These are phyloP conservation scores for Deroplatys truncata DNA, from an alignment of 2,888 invertebrate species.

Conservation along the genomic window DNA sequence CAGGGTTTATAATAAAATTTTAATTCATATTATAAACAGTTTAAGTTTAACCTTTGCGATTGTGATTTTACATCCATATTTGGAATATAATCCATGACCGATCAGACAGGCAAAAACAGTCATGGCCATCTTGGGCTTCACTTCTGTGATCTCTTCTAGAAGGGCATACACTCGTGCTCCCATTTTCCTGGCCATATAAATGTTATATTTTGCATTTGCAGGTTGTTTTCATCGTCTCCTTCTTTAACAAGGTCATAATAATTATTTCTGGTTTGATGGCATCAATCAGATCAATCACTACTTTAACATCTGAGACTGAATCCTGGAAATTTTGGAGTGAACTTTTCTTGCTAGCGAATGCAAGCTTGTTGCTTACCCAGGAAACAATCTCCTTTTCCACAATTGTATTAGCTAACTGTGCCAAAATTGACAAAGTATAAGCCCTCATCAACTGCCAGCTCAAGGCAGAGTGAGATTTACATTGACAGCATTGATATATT, in stretches of 20 bases:
- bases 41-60: neutral
- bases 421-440: too few relatives aligned
- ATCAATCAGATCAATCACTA: constrained; percentile 93
- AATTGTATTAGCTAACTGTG: too few relatives aligned
- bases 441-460: too few relatives aligned
- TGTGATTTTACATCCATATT: constrained; percentile 59
- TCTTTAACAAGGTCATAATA: constrained; percentile 84
- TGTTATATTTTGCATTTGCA: constrained; percentile 98
- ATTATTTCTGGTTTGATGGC: constrained; percentile 93
- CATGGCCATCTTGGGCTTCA: constrained; percentile 99
- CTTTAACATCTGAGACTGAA: constrained; percentile 82
- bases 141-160: constrained; percentile 97
- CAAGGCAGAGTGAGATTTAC: constrained; percentile 85
- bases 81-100: constrained; percentile 93
- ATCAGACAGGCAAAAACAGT: constrained; percentile 99
- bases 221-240: constrained; percentile 71
- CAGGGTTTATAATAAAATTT: neutral
- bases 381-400: too few relatives aligned
- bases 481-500: constrained; percentile 92
- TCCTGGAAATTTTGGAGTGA: too few relatives aligned
- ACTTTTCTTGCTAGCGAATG: too few relatives aligned
- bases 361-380: too few relatives aligned
- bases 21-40: neutral
- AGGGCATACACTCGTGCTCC: constrained; percentile 97
- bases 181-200: constrained; percentile 95